A percentile compares a stretch with the other conserved stretches of the same genome.
These are phyloP conservation scores for Ptychobarbus kaznakovi DNA, from an alignment of 2,797 vertebrate species.

Conservation along the genomic window DNA sequence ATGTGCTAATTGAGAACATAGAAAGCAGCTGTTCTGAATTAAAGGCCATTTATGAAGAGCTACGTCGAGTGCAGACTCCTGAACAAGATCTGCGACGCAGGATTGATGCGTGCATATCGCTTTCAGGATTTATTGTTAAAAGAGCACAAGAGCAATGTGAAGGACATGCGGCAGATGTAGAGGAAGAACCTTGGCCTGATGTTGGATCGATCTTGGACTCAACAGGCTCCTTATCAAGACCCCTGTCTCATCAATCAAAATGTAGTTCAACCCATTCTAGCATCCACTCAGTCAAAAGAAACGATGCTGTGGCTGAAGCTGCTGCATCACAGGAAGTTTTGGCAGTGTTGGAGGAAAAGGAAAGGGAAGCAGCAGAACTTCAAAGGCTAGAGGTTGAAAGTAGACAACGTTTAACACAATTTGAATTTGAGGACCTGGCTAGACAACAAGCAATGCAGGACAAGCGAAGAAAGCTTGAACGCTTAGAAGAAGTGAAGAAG, in stretches of 20 bases:
- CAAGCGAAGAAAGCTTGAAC: too few species aligned
- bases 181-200: constrained; percentile 56
- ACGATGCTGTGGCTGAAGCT: constrained; percentile 12
- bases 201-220: constrained; percentile 44
- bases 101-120: too few species aligned
- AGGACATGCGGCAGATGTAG: too few species aligned
- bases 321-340: constrained; percentile 35
- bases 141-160: too few species aligned
- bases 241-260: constrained; percentile 30
- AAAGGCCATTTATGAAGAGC: too few species aligned
- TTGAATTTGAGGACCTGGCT: constrained; percentile 21
- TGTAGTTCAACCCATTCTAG: not conserved
- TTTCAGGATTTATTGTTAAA: too few species aligned
- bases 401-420: not conserved
- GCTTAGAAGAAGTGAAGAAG: too few species aligned
- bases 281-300: constrained; percentile 27
- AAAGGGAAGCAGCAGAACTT: not conserved
- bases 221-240: constrained; percentile 1
- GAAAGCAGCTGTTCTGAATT: too few species aligned
- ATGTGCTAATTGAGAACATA: too few species aligned
- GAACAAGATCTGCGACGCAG: too few species aligned
- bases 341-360: constrained; percentile 26
- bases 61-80: too few species aligned
- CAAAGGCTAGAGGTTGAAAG: not conserved
- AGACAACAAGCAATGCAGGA: not conserved